Conservation (phyloP, 2,888 invertebrate species). For the Dione juno region DNA sequence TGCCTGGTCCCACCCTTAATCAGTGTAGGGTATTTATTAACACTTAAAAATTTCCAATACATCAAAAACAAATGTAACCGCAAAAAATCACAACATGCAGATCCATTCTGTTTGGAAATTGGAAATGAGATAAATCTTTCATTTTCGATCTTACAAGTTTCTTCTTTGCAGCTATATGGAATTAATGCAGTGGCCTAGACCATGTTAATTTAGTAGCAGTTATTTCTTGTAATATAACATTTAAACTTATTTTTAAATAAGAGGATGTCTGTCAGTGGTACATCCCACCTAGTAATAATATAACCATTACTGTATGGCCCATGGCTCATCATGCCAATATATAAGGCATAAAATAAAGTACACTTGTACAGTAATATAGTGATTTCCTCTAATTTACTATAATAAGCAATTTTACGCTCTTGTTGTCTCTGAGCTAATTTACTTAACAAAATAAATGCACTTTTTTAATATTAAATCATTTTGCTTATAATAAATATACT, state of each 20-base stretch:
- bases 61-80: too few relatives aligned
- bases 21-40: too few relatives aligned
- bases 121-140: too few relatives aligned
- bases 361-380: slow-evolving; percentile 2
- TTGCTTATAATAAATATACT: too few relatives aligned
- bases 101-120: too few relatives aligned
- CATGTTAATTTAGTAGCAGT: background rate
- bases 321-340: slow-evolving; percentile 16
- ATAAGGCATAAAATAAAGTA: slow-evolving; percentile 6
- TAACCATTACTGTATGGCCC: slow-evolving; percentile 10
- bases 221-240: background rate
- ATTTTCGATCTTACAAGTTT: too few relatives aligned
- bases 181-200: background rate
- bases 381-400: slow-evolving; percentile 22
- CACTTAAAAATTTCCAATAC: too few relatives aligned
- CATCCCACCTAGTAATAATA: slow-evolving; percentile 12
- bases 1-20: too few relatives aligned
- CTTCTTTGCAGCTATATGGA: too few relatives aligned
- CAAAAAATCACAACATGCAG: too few relatives aligned
- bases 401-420: slow-evolving; percentile 1
- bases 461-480: too few relatives aligned
- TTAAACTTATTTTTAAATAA: background rate
- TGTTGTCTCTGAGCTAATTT: background rate
- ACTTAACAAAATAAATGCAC: too few relatives aligned
- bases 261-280: background rate